Percentiles rank a stretch among this genome's conserved stretches.
These are phyloP conservation scores for Patella depressa DNA, from an alignment of 2,888 invertebrate genomes.

Conservation along the genomic window DNA sequence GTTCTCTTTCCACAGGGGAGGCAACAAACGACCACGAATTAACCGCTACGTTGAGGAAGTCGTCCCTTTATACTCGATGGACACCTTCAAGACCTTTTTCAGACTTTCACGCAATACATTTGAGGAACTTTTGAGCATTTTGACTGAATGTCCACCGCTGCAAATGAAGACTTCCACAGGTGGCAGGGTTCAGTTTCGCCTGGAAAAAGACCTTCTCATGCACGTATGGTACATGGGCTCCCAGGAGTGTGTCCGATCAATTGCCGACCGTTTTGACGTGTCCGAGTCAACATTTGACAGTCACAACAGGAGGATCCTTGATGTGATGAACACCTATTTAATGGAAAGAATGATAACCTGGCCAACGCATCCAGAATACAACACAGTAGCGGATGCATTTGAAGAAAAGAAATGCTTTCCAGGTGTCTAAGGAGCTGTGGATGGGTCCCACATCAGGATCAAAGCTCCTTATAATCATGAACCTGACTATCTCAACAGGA, in stretches of 20 bases:
- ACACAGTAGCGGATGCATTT: conserved; percentile 19
- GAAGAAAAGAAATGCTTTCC: conserved; percentile 25
- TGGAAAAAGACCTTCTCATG: not conserved
- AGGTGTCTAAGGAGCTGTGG: conserved; percentile 27
- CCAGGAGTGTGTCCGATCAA: not conserved
- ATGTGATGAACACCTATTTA: not conserved
- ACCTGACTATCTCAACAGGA: conserved; percentile 30
- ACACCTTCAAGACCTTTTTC: not conserved
- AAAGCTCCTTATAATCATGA: conserved; percentile 23
- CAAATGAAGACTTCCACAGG: not conserved
- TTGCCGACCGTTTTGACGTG: not conserved
- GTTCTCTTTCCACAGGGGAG: too few relatives aligned
- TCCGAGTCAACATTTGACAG: not conserved
- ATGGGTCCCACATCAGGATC: conserved; percentile 33
- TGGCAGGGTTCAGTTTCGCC: not conserved
- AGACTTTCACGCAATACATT: too few relatives aligned
- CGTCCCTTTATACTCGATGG: not conserved
- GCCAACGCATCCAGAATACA: conserved; percentile 17
- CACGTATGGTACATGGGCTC: not conserved
- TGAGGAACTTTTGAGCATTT: too few relatives aligned
- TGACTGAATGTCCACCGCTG: not conserved
- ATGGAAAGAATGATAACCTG: conserved; percentile 9
- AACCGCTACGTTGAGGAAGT: not conserved
- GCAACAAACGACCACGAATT: not conserved
- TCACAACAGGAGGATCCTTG: not conserved